Percentiles rank a stretch among this genome's conserved stretches.
These are phyloP conservation scores for Chrysotoxum bicinctum DNA, from an alignment of 2,888 invertebrate species.

Conservation along the genomic window DNA sequence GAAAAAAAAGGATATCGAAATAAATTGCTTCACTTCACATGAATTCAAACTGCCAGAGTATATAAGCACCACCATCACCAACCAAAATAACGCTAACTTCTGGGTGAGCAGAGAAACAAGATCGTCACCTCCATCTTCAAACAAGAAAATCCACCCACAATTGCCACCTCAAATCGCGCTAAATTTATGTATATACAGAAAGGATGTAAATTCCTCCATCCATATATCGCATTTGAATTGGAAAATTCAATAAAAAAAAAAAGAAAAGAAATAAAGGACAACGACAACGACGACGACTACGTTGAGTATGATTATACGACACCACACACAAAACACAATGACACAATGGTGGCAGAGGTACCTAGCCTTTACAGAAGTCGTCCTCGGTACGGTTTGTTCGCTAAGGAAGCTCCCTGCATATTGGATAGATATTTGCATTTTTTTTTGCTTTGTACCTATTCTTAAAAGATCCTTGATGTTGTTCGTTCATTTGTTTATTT, in stretches of 20 bases:
- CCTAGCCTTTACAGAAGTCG: neutral
- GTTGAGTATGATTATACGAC: slow-evolving; percentile 25
- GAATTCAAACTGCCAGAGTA: slow-evolving; percentile 13
- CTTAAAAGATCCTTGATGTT: slow-evolving; percentile 37
- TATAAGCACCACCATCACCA: neutral
- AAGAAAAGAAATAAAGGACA: neutral
- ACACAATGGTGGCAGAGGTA: slow-evolving; percentile 9
- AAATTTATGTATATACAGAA: slow-evolving; percentile 62
- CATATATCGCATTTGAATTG: slow-evolving; percentile 64
- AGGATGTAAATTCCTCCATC: slow-evolving; percentile 53
- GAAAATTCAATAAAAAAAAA: slow-evolving; percentile 62
- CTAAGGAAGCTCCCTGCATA: slow-evolving; percentile 14
- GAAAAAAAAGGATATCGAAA: slow-evolving; percentile 66
- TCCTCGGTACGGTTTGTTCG: neutral
- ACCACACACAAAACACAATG: slow-evolving; percentile 24
- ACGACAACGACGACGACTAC: neutral
- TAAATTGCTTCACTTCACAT: slow-evolving; percentile 72
- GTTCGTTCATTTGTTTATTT: slow-evolving; percentile 3
- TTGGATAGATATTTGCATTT: slow-evolving; percentile 67
- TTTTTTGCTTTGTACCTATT: slow-evolving; percentile 21
- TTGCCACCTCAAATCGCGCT: slow-evolving; percentile 66
- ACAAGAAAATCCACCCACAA: slow-evolving; percentile 39
- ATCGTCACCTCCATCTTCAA: slow-evolving; percentile 21
- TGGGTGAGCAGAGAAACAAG: neutral
- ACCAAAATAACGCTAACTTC: neutral